Conservation (phyloP, 2,113 vertebrate species). For the Perca flavescens region DNA sequence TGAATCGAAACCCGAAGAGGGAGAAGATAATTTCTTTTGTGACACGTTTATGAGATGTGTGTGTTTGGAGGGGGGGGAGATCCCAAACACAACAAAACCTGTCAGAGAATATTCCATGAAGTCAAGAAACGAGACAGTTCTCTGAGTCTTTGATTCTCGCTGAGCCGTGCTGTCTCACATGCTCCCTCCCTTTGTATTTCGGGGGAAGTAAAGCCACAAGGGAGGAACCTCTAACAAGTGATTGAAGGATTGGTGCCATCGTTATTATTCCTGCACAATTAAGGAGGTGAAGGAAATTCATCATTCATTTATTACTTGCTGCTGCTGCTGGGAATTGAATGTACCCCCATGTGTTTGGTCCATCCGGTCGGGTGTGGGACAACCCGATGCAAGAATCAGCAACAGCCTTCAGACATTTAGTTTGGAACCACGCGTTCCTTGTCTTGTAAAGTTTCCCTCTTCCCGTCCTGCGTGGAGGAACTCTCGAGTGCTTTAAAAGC, state of each 20-base stretch:
- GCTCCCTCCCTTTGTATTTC: slow-evolving; percentile 27
- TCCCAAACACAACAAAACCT: slow-evolving; percentile 24
- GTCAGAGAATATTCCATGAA: slow-evolving; percentile 34
- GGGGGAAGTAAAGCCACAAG: slow-evolving; percentile 38
- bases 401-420: slow-evolving; percentile 40
- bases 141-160: slow-evolving; percentile 37
- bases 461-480: not conserved
- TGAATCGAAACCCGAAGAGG: slow-evolving; percentile 16
- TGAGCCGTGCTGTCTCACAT: slow-evolving; percentile 12
- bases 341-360: slow-evolving; percentile 11
- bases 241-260: slow-evolving; percentile 78
- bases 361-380: slow-evolving; percentile 31
- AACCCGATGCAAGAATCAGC: slow-evolving; percentile 54
- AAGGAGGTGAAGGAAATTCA: slow-evolving; percentile 67
- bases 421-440: not conserved
- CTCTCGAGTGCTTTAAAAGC: slow-evolving; percentile 18
- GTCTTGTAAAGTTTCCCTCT: not conserved
- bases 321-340: slow-evolving; percentile 23
- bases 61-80: not conserved
- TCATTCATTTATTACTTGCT: slow-evolving; percentile 62
- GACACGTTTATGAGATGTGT: slow-evolving; percentile 29
- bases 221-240: slow-evolving; percentile 61
- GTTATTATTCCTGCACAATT: slow-evolving; percentile 44
- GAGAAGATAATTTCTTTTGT: slow-evolving; percentile 29
- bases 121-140: slow-evolving; percentile 43